A percentile compares a stretch with the other conserved stretches of the same genome.
Evolutionary conservation across 1,140 invertebrate genomes (phyloP).

Genomic region (Drosophila sproati): DNA sequence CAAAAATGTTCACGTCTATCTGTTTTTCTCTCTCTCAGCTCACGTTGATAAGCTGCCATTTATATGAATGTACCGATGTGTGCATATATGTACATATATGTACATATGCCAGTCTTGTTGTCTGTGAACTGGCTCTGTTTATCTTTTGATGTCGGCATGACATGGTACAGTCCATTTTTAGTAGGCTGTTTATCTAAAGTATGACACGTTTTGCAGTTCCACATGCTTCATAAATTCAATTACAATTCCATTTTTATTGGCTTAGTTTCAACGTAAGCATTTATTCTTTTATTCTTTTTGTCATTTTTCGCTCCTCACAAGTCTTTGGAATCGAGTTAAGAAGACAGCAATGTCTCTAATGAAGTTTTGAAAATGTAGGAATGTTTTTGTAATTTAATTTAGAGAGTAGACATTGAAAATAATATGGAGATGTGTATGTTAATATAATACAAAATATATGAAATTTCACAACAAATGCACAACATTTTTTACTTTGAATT

Average conservation of each 20-base stretch:
- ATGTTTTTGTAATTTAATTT: no score
- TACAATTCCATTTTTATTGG: conserved; percentile 56
- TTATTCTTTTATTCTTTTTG: conserved; percentile 27
- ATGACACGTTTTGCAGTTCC: conserved; percentile 38
- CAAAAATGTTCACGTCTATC: conserved; percentile 9
- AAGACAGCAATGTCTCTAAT: conserved; percentile 3
- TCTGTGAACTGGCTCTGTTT: background rate
- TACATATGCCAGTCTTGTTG: background rate
- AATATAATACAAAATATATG: no score
- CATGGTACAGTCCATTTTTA: background rate
- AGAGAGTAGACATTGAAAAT: no score
- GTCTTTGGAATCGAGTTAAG: conserved; percentile 52
- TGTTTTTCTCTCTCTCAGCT: background rate
- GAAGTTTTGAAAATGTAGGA: no score
- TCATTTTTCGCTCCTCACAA: background rate
- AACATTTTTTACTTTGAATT: background rate
- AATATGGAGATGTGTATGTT: no score
- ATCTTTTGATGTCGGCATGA: conserved; percentile 15
- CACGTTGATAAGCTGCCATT: conserved; percentile 13
- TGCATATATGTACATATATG: background rate
- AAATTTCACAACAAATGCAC: no score
- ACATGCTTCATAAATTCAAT: conserved; percentile 47
- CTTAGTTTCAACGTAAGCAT: conserved; percentile 18
- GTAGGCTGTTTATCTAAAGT: conserved; percentile 9
- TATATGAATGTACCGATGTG: background rate